Conservation (phyloP, 2,797 vertebrate species). For the Anomalospiza imberbis region DNA sequence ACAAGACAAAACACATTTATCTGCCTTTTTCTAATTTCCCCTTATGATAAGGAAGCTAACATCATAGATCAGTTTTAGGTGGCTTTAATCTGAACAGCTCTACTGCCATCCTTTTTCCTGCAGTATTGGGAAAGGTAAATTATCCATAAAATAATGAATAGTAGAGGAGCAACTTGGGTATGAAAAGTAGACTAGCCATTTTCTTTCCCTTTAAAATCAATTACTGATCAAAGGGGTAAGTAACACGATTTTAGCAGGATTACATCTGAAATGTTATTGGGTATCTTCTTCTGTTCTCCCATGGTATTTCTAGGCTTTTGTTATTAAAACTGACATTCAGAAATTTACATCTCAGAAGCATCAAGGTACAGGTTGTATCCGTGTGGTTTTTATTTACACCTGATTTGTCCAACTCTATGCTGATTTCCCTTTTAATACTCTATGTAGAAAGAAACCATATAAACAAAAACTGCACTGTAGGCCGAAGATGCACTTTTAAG, state of each 20-base stretch:
- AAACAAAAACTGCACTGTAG: constrained; percentile 28
- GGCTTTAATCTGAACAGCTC: not conserved
- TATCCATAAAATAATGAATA: not conserved
- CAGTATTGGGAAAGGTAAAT: not conserved
- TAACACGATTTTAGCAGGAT: not conserved
- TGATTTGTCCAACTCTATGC: not conserved
- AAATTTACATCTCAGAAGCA: not conserved
- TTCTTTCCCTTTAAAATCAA: not conserved
- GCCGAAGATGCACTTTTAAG: constrained; percentile 36
- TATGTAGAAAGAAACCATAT: not conserved
- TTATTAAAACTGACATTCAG: not conserved
- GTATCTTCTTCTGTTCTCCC: not conserved
- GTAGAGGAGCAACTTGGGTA: not conserved
- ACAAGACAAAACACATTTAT: not conserved
- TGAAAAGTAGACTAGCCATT: not conserved
- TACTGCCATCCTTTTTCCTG: not conserved
- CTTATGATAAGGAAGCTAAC: not conserved
- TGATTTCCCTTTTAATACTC: not conserved
- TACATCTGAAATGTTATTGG: not conserved
- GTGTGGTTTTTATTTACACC: not conserved
- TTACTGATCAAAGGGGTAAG: not conserved
- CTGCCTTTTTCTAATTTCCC: not conserved
- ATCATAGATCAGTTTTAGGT: not conserved
- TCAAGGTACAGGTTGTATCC: not conserved
- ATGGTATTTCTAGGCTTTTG: not conserved